Conservation (phyloP, 1,140 invertebrate genomes). For the Drosophila bocqueti region DNA sequence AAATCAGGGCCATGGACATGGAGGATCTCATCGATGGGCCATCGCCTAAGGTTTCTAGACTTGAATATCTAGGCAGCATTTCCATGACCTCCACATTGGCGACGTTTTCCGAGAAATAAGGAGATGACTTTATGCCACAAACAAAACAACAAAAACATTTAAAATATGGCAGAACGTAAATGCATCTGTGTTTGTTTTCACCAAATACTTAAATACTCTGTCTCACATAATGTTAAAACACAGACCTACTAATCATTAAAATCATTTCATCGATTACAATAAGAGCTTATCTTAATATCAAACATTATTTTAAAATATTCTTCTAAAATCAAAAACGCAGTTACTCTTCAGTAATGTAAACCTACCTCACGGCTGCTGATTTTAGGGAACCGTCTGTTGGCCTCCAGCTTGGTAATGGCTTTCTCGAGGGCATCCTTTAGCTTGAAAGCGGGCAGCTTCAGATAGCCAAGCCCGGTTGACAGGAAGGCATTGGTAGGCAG, state of each 20-base stretch:
- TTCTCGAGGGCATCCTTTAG: constrained; percentile 69
- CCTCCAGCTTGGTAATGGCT: constrained; percentile 70
- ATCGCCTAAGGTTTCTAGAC: background rate
- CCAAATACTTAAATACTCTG: background rate
- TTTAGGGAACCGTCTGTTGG: constrained; percentile 36
- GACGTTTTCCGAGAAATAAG: constrained; percentile 2
- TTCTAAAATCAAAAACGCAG: background rate
- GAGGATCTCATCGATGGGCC: background rate
- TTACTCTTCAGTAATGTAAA: background rate
- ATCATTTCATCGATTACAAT: background rate
- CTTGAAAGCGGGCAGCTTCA: constrained; percentile 57
- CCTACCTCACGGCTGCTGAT: constrained; percentile 15
- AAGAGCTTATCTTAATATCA: background rate
- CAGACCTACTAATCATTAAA: background rate
- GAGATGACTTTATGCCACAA: constrained; percentile 5
- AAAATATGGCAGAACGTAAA: constrained; percentile 1
- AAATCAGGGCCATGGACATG: constrained; percentile 39
- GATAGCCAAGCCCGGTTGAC: constrained; percentile 38
- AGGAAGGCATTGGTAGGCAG: constrained; percentile 40
- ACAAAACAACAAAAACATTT: constrained; percentile 9
- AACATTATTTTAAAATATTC: background rate
- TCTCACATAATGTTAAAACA: background rate
- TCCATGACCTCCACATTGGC: constrained; percentile 35
- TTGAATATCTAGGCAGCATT: constrained; percentile 22
- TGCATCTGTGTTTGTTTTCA: background rate